Evolutionary conservation across 1,140 invertebrate genomes (phyloP).

Genomic region (Pseudomyrmex pallidus): DNA sequence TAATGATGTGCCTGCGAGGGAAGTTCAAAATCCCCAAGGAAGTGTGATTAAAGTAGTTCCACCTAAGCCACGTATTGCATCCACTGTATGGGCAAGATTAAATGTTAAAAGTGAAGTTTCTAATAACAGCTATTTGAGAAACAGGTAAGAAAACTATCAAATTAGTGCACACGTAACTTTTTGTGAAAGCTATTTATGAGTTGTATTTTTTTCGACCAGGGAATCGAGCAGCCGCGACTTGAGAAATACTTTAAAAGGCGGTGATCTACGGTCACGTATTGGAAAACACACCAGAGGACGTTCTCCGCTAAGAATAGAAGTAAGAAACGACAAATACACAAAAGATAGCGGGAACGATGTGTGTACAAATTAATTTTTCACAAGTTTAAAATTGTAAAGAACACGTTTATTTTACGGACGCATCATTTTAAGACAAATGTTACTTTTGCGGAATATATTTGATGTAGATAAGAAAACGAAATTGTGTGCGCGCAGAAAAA

Average conservation of each 20-base stretch:
- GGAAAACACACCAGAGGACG: conserved; percentile 77
- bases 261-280: conserved; percentile 79
- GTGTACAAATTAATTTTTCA: conserved; percentile 4
- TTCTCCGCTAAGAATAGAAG: conserved; percentile 82
- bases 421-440: conserved; percentile 3
- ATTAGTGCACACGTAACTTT: neutral
- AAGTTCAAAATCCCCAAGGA: conserved; percentile 82
- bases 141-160: conserved; percentile 66
- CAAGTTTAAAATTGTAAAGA: conserved; percentile 30
- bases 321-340: conserved; percentile 81
- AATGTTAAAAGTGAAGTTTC: conserved; percentile 76
- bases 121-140: conserved; percentile 61
- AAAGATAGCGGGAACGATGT: conserved; percentile 72
- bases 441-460: conserved; percentile 35
- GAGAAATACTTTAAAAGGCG: conserved; percentile 72
- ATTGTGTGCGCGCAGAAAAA: neutral
- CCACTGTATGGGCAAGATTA: conserved; percentile 87
- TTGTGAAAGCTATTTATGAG: neutral
- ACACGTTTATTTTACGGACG: neutral
- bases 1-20: conserved; percentile 74
- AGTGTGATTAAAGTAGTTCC: conserved; percentile 84
- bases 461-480: neutral
- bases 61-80: conserved; percentile 81
- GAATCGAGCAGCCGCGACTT: conserved; percentile 70
- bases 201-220: conserved; percentile 65